Conservation (phyloP, 2,113 vertebrate species). For the Herpailurus yagouaroundi region DNA sequence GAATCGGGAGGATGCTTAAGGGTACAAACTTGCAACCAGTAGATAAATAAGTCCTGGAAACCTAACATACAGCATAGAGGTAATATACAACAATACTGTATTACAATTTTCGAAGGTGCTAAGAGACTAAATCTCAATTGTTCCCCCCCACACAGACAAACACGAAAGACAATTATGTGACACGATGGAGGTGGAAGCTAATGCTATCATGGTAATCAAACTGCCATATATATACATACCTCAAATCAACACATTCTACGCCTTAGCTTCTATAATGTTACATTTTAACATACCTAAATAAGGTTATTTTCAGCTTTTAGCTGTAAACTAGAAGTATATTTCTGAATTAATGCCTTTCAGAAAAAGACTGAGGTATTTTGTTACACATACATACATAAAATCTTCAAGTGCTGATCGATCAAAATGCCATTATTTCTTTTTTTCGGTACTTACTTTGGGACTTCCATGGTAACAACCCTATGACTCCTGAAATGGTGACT, state of each 20-base stretch:
- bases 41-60: background rate
- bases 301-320: conserved; percentile 27
- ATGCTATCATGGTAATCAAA: background rate
- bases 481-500: background rate
- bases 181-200: background rate
- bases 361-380: background rate
- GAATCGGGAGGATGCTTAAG: background rate
- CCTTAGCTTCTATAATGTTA: background rate
- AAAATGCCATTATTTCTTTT: background rate
- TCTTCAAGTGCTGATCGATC: background rate
- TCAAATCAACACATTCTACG: background rate
- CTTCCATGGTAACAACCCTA: background rate
- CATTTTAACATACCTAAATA: background rate
- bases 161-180: background rate
- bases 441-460: background rate
- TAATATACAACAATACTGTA: background rate
- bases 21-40: background rate
- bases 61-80: background rate
- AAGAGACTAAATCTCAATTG: background rate
- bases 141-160: background rate
- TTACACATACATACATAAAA: background rate
- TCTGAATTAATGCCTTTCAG: conserved; percentile 32
- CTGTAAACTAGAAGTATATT: conserved; percentile 20
- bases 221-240: background rate
- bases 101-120: background rate